Evolutionary conservation across 2,113 vertebrate species (phyloP), one percentile per base, ranked within the genome.

Genomic region (Lucifuga dentata): DNA sequence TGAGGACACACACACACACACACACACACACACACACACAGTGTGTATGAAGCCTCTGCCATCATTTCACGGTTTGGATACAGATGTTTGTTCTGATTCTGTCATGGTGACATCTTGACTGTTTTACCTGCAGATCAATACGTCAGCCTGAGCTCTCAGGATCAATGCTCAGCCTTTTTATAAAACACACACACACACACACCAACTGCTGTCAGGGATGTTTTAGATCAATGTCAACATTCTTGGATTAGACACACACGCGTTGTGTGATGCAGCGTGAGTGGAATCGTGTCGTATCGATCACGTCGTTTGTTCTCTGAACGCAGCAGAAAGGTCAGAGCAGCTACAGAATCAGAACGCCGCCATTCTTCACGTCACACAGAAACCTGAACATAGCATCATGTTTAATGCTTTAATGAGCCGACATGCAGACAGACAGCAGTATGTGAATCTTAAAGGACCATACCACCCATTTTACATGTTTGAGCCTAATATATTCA

Each of bases 271-370:
- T 5, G 15, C 1, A 26, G 1, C 15, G 72, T 51, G 73, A 40
- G 73, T 52, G 55, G 64, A 84, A 67, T 76, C 72, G 84, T 82
- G 86, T 78, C 65, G 35, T 57, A 86, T 84, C 80, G 82, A 84
- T 88, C 76, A 78, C 73, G 62, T 41, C 53, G 77, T 78, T 87
- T 72, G 78, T 75, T 86, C 57, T 80, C 43, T 56, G 71, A 79
- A 68, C 17, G 29, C 75, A 44, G 60, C 60, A 62, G 51, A 85
- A 84, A 88, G 83, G 88, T 84, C 84, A 82, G 45, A 81, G 3
- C 58, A 46, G 58, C 62, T 17, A n/a, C 44, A 6, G 68, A 78
- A 76, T 71, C 69, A 55, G 60, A 85, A 80, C 64, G 57, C 33
- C 23, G 50, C 51, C 45, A 57, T 59, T 68, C 24, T 62, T 32